A percentile compares a stretch with the other conserved stretches of the same genome.
Conservation (phyloP, 2,113 vertebrate genomes). For the Oceanodroma tethys region DNA sequence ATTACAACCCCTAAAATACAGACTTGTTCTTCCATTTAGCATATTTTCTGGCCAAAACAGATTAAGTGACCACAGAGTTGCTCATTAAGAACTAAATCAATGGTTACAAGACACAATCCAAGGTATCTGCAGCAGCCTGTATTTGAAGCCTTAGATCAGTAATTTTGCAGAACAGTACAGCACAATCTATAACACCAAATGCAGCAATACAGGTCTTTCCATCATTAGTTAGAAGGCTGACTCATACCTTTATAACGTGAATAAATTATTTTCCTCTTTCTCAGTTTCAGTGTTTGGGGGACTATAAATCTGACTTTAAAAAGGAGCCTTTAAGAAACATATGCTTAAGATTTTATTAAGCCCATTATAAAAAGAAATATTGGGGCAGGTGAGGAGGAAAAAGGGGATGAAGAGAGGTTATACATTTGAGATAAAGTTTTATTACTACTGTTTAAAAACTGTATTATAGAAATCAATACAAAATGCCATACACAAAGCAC, state of each 20-base stretch:
- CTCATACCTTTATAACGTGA: background rate
- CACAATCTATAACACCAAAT: background rate
- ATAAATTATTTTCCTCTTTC: background rate
- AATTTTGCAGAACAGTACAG: background rate
- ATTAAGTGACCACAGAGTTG: background rate
- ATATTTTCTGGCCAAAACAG: background rate
- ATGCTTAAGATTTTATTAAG: background rate
- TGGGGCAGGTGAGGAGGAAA: background rate
- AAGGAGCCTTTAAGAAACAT: background rate
- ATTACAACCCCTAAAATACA: background rate
- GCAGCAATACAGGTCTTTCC: background rate
- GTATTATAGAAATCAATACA: background rate
- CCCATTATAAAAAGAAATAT: background rate
- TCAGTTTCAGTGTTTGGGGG: background rate
- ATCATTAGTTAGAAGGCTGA: background rate
- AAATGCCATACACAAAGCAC: background rate
- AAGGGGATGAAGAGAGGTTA: background rate
- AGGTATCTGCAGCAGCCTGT: background rate
- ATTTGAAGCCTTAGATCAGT: background rate
- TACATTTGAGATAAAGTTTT: background rate
- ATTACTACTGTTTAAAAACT: background rate
- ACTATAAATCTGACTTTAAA: background rate
- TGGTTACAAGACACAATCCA: background rate
- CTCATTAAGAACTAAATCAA: background rate
- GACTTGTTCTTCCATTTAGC: background rate